phyloP scores from a whole-genome alignment of 2,888 invertebrate genomes.

The Scaptomyza tumidula region DNA sequence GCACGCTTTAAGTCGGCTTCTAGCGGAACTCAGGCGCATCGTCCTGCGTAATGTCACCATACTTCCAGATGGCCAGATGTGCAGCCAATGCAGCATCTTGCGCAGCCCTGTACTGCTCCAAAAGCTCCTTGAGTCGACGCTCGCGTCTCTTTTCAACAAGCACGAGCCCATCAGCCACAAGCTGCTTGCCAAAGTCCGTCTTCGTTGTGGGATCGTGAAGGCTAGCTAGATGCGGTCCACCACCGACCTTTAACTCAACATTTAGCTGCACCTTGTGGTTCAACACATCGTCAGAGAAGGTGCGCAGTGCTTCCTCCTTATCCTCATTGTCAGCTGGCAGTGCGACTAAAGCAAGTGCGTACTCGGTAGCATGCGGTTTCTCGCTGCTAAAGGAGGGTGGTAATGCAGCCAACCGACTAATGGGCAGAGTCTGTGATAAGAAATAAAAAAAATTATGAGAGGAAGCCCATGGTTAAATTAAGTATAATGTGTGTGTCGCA shows the following conservation, averaged over 20 bases:
- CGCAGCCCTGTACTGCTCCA: conserved; percentile 92
- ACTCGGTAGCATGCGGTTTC: conserved; percentile 94
- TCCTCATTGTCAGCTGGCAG: conserved; percentile 95
- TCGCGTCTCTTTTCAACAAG: conserved; percentile 93
- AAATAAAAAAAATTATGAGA: conserved; percentile 2
- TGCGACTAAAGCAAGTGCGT: conserved; percentile 92
- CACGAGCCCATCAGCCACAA: conserved; percentile 94
- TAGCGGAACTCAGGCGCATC: conserved; percentile 84
- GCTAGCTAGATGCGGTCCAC: conserved; percentile 82
- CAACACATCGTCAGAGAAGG: conserved; percentile 87
- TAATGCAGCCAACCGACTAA: conserved; percentile 91
- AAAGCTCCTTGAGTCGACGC: conserved; percentile 91
- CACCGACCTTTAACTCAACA: conserved; percentile 89
- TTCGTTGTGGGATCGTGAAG: conserved; percentile 83
- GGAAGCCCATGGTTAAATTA: conserved; percentile 1
- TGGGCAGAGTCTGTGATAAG: conserved; percentile 86
- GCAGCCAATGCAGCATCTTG: conserved; percentile 94
- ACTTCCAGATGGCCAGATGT: conserved; percentile 97
- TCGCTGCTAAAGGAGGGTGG: conserved; percentile 91
- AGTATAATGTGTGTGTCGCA: conserved; percentile 60
- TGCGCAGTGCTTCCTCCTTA: conserved; percentile 89
- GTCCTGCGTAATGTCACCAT: conserved; percentile 94
- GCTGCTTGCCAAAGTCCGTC: conserved; percentile 87
- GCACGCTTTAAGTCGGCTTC: conserved; percentile 60
- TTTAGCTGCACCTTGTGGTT: conserved; percentile 93